Base-by-base conservation (phyloP, 92 coral and sea anemone genomes). In the Epizoanthus fatuus region DNA sequence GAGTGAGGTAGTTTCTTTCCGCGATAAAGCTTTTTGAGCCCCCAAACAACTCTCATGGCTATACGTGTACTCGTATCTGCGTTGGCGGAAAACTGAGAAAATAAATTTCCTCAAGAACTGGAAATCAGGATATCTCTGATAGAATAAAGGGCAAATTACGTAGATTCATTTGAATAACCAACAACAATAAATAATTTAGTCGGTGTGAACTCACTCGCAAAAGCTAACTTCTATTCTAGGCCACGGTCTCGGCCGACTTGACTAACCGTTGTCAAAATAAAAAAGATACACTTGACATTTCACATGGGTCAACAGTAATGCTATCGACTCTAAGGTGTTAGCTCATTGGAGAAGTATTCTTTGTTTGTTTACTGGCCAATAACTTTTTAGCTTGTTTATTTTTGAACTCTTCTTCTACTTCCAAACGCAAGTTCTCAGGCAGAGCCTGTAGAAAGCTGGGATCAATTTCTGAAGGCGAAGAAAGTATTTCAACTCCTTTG, bases 351-450 rank as follows among this genome's bases (percentile, higher is more conserved):
- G 32, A 59, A 15, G 19, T 3, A 7, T 7, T n/a, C 13, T 49
- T 81, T 3, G 63, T 14, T 19, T 66, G 74, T 81, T 44, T 45
- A 7, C 29, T 42, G 14, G 75, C 12, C 14, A 14, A 67, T 20
- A n/a, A 4, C 10, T 51, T 52, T 15, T 51, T 66, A 32, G 25
- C 49, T 44, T 63, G 74, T 75, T 82, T 85, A 22, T 59, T 85
- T 86, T 86, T 76, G 63, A 88, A 93, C 20, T 92, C 91, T 52
- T 81, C 81, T 53, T 93, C 89, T 15, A 91, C 87, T 86, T 93
- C 97, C 54, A 81, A 86, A 69, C 97, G 84, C 13, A 93, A 74
- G 58, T 79, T 86, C 78, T 93, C 97, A 38, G 97, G 97, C 59
- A 93, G 71, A 2, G 95, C 97, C 54, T 84, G 89, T 6, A 93